These are phyloP conservation scores for Zele albiditarsus DNA, from an alignment of 2,888 invertebrate species.

Conservation along the genomic window DNA sequence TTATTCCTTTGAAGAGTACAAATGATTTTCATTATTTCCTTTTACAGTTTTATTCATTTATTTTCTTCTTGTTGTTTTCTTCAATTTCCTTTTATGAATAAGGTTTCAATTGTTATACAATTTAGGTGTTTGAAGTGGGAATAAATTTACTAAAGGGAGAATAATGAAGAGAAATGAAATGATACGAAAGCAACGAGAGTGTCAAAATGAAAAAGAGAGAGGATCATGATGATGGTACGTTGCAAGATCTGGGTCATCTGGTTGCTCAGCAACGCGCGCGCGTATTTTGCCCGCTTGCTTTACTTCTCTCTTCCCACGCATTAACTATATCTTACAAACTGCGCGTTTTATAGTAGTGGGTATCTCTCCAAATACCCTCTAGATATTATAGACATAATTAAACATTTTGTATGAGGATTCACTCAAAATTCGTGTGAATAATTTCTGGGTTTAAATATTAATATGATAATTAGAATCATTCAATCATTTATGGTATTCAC, in stretches of 20 bases:
- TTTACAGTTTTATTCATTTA: background rate
- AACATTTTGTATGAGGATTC: no score
- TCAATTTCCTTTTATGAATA: background rate
- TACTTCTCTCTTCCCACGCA: constrained; percentile 59
- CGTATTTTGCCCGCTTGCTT: constrained; percentile 39
- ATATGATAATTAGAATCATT: no score
- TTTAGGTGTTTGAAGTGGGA: background rate
- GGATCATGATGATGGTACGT: constrained; percentile 21
- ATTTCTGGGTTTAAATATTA: no score
- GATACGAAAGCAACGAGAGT: constrained; percentile 11
- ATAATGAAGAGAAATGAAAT: constrained; percentile 19
- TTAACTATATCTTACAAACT: constrained; percentile 45
- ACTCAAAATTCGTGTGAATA: no score
- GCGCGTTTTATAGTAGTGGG: background rate
- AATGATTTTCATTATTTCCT: background rate
- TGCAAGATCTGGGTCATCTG: constrained; percentile 61
- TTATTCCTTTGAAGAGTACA: background rate
- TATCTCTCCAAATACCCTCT: no score
- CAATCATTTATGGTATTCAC: no score
- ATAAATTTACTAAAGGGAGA: background rate
- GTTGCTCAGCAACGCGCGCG: constrained; percentile 62
- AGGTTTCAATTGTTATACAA: background rate
- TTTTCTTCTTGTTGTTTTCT: no score
- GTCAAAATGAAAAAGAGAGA: constrained; percentile 31
- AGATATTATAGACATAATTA: no score